These are phyloP conservation scores for Lepidochrysops patricia DNA, from an alignment of 2,888 invertebrate genomes.

Conservation along the genomic window DNA sequence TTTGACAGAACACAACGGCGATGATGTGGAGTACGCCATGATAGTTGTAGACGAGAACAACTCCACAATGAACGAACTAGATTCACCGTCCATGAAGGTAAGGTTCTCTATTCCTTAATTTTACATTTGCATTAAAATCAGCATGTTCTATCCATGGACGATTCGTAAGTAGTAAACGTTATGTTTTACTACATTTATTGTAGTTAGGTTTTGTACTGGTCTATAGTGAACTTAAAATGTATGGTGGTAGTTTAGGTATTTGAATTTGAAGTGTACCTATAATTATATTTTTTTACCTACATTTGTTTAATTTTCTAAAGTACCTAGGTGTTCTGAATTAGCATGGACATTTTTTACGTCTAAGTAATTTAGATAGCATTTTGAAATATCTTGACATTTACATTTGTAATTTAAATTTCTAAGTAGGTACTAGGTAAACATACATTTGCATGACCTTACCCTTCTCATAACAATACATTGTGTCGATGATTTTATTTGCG, in stretches of 20 bases:
- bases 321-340: neutral
- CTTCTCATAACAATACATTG: slow-evolving; percentile 16
- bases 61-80: slow-evolving; percentile 87
- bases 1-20: slow-evolving; percentile 73
- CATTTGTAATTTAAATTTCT: neutral
- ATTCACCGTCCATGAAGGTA: slow-evolving; percentile 91
- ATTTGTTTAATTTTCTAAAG: neutral
- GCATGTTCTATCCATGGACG: slow-evolving; percentile 6
- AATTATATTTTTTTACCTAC: neutral
- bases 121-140: slow-evolving; percentile 6
- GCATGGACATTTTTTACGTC: neutral
- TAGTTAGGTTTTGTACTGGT: neutral
- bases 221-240: neutral
- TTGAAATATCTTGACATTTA: neutral
- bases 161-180: neutral
- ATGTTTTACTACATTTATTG: neutral
- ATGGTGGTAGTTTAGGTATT: neutral
- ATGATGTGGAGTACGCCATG: slow-evolving; percentile 91
- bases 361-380: neutral
- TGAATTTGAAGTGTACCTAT: neutral
- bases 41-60: slow-evolving; percentile 93
- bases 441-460: slow-evolving; percentile 11
- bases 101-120: slow-evolving; percentile 22
- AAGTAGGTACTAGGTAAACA: neutral
- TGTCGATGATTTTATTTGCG: slow-evolving; percentile 45